Evolutionary conservation across 2,113 vertebrate species (phyloP), one percentile per base, ranked within the genome.

Genomic region (Spheniscus mendiculus): DNA sequence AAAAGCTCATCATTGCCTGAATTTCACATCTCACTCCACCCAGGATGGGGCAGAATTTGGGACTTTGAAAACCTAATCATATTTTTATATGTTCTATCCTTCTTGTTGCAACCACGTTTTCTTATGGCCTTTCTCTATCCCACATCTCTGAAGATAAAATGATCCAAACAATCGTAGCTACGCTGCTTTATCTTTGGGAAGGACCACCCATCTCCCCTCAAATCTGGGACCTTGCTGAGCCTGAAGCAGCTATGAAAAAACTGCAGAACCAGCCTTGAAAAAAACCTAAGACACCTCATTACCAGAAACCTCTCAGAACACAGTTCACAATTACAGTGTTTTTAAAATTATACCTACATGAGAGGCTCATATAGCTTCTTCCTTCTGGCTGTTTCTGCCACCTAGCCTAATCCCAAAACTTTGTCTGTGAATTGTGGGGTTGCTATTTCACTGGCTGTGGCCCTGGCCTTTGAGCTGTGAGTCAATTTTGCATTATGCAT

Each of bases 401-500:
- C 45, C 30, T 29, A 55, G 21, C 10, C 25, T 71, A 42, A 84
- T 44, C 70, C 40, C 56, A n/a, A 52, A 32, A 45, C 18, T 56
- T 36, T 44, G 30, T 30, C n/a, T 21, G 36, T 27, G 49, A 78
- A 29, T 12, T 40, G 44, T 26, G 12, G 40, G 4, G 6, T 49
- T 89, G 87, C 22, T 76, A 0, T 81, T 89, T 61, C 49, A 18
- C 66, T 62, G 44, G 7, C 21, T 36, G n/a, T 80, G 91, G 53
- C 91, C 89, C 50, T 95, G 93, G 83, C 93, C 94, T 95, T 97
- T 97, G 94, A 95, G 45, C 93, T 82, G 49, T 45, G 85, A 83
- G 74, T 83, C 56, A 42, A 38, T 87, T 93, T 59, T 61, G 49
- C 2, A 5, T 80, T 90, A 56, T 20, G 38, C 25, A 8, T 61